phyloP scores from a whole-genome alignment of 2,797 vertebrate species.

The Diglossa cyanea region DNA sequence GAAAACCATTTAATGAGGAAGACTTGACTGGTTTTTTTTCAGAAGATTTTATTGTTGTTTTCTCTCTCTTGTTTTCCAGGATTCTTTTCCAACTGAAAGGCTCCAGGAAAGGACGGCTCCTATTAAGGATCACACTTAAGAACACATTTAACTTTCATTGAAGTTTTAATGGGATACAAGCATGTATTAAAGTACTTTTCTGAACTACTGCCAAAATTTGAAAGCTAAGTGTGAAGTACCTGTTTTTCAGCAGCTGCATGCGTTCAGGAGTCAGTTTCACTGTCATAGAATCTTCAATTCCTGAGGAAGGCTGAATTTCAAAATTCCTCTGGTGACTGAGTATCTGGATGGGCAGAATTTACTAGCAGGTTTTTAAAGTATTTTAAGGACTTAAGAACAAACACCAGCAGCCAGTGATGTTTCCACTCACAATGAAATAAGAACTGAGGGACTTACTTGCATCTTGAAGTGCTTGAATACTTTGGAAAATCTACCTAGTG shows the following conservation, averaged over 20 bases:
- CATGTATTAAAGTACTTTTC: not conserved
- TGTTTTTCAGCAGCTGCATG: not conserved
- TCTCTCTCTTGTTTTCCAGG: not conserved
- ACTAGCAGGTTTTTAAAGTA: not conserved
- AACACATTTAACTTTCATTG: not conserved
- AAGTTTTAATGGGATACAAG: not conserved
- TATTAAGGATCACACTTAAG: not conserved
- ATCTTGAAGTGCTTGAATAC: not conserved
- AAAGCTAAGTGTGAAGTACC: not conserved
- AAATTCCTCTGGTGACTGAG: not conserved
- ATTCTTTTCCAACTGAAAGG: not conserved
- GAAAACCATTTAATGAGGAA: not conserved
- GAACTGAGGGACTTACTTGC: not conserved
- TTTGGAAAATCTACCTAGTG: not conserved
- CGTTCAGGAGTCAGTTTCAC: not conserved
- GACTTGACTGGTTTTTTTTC: not conserved
- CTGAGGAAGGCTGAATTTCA: not conserved
- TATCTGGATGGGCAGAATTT: not conserved
- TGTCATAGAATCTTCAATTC: not conserved
- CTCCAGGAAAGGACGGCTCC: not conserved
- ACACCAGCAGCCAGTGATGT: not conserved
- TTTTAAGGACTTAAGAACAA: not conserved
- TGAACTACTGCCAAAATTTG: constrained; percentile 16
- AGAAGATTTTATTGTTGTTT: not conserved
- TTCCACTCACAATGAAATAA: not conserved